Base-by-base conservation (phyloP, 2,888 invertebrate genomes). In the Calliopum simillimum region DNA sequence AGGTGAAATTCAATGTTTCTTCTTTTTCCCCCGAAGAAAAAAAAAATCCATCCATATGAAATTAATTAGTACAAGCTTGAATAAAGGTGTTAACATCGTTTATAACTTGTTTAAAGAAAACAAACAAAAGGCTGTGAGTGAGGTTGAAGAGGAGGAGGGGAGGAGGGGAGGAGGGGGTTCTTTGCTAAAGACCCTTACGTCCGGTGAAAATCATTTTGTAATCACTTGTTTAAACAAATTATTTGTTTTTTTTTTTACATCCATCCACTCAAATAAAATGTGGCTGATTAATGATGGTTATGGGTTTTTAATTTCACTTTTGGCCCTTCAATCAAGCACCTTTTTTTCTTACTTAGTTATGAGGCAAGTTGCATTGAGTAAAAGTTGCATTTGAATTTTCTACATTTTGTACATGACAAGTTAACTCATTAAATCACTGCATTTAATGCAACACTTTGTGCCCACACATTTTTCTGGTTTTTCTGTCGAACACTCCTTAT, bases 41-140 rank as follows among this genome's bases (percentile, higher is more conserved):
- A 33, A 14, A 21, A 12, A 64, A n/a, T n/a, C n/a, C n/a, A n/a
- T n/a, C 61, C 67, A 63, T 12, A 19, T 58, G 59, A 74, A 75
- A 77, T 76, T 77, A 75, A 75, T 77, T 76, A 74, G 69, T 73
- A 72, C 73, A 74, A 72, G 75, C 51, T n/a, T 63, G 46, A 68
- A 33, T 72, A 74, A 75, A 73, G 71, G 75, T 75, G 77, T 76
- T 73, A 73, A 75, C 73, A 69, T 55, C 69, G 68, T 65, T 72
- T 71, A 71, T 73, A 73, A 59, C 73, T 74, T 73, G 53, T 41
- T 65, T 3, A n/a, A 16, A 13, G 16, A 43, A 59, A 41, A 19
- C n/a, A 44, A 46, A 61, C 21, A 53, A 33, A 23, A 23, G 2
- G 14, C 23, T 56, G 55, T 2, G 14, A 14, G 25, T 12, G n/a